Evolutionary conservation across 2,113 vertebrate genomes (phyloP), one percentile per base, ranked within the genome.

Genomic region (Accipiter cooperii): DNA sequence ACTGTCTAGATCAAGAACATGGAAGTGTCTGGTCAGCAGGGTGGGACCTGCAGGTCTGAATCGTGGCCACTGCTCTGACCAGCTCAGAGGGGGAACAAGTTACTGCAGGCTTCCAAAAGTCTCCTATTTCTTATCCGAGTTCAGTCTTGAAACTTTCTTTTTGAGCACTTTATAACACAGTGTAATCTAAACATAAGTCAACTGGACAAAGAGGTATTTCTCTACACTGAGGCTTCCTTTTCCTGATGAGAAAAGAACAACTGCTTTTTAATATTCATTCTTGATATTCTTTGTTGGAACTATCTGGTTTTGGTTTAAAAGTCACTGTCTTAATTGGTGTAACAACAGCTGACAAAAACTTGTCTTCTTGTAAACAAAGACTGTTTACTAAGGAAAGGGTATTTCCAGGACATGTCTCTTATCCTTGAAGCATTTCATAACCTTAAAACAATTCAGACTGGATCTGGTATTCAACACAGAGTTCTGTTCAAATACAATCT

Each of bases 71-170:
- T 36, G 44, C 44, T 76, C 40, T 28, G 44, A 65, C 12, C 40
- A 84, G 44, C 36, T 36, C 4, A 0, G 42, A 69, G 38, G 69
- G 17, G 13, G 18, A 94, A 44, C 1, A 0, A 1, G 2, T 46
- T 29, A 15, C 9, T 58, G 40, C 29, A 40, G 10, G n/a, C 13
- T 73, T 49, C n/a, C 21, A 44, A 55, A 69, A 68, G 9, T 29
- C 26, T 40, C 18, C 12, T 63, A 29, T 28, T 90, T 9, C 26
- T 84, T 22, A 78, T 21, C 2, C 0, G 58, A 68, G 17, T 42
- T 77, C 36, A 52, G 60, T 42, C 80, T 34, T 74, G 36, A 77
- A 93, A 84, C 29, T 77, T 86, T 46, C 8, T 40, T 82, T 91
- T 61, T 86, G 21, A 90, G 18, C 18, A 66, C 36, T 71, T 77